Percentiles rank a stretch among this genome's conserved stretches.
Conservation (phyloP, 2,888 invertebrate species). For the Dynastes tityus region DNA sequence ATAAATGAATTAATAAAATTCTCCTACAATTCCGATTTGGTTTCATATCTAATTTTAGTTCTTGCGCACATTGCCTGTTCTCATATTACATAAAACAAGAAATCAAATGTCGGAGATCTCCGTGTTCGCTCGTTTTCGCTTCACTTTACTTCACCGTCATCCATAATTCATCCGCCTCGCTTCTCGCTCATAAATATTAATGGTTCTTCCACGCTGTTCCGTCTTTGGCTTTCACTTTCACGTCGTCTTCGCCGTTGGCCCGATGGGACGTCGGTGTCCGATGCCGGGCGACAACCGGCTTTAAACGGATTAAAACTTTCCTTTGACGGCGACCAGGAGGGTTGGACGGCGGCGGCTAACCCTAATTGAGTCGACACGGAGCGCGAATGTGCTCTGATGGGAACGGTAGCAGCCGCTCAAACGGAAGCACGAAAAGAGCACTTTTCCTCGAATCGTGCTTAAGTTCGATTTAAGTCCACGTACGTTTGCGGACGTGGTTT, state of each 20-base stretch:
- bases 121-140: not conserved
- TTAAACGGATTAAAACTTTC: constrained; percentile 20
- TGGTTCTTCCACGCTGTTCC: not conserved
- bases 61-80: no score
- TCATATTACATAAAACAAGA: no score
- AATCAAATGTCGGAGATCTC: no score
- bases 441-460: not conserved
- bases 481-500: not conserved
- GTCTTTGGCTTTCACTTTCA: not conserved
- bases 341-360: not conserved
- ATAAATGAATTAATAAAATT: no score
- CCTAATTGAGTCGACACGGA: constrained; percentile 1
- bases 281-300: not conserved
- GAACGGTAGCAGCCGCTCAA: not conserved
- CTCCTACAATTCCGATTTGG: no score
- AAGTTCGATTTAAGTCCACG: not conserved
- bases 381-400: not conserved
- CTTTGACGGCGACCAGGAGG: not conserved
- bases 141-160: not conserved
- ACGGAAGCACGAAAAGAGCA: not conserved
- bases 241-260: not conserved
- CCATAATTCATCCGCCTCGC: constrained; percentile 14
- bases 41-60: no score
- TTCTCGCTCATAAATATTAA: constrained; percentile 5
- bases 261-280: not conserved